Base-by-base conservation (phyloP, 2,797 vertebrate species). In the Simalia tracyae region DNA sequence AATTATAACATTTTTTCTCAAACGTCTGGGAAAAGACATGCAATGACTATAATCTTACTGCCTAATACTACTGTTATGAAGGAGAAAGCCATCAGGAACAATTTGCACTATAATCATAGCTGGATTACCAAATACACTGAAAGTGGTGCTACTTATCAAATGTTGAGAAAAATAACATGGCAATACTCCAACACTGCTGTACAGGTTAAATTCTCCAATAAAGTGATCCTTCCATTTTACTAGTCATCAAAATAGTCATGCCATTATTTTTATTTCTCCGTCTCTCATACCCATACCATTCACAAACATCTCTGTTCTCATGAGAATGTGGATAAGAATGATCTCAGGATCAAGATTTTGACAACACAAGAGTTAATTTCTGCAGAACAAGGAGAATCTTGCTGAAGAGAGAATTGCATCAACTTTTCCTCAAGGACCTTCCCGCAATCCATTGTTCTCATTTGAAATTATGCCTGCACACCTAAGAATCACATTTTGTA, bases 1-100 rank as follows among this genome's bases (percentile, higher is more conserved):
- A 89, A 81, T 81, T 81, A 81, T 81, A 81, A 81, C 72, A 81
- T 81, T 81, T 81, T 81, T 46, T 81, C 72, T 81, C 72, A 81
- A 81, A 81, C 8, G 42, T 81, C 19, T 81, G 19, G 72, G 72
- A 24, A 46, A 81, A 81, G 36, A 46, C 28, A 86, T 86, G n/a
- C 84, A n/a, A 59, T 86, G 15, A 36, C n/a, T 60, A n/a, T 46
- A 89, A 64, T 68, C 61, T n/a, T 68, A 26, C 63, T 56, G 50
- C 9, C 11, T 66, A 66, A 68, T 89, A 63, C 46, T 66, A 56
- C 28, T 54, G 17, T 36, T 17, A 50, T 56, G 26, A 89, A 54
- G 28, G 63, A 31, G 46, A 31, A 89, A 66, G 64, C 15, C 42
- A 81, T 81, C 72, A 36, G 57, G 57, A 87, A 87, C 1, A 57